Conservation (phyloP, 1,140 invertebrate species). For the Sinonovacula constricta region DNA sequence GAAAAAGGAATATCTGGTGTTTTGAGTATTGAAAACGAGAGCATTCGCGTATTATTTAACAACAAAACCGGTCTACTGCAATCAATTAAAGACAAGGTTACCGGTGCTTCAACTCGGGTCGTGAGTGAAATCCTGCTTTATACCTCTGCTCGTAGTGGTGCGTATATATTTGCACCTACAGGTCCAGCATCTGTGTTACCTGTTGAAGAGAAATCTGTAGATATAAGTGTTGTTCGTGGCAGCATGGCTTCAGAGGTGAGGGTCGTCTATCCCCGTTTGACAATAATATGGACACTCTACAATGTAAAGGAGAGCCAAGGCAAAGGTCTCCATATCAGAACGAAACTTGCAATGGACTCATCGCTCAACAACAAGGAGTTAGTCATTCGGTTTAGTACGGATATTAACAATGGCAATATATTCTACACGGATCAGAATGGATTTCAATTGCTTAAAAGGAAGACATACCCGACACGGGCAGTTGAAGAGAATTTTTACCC, state of each 20-base stretch:
- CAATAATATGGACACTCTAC: slow-evolving; percentile 65
- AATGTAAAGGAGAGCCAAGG: slow-evolving; percentile 17
- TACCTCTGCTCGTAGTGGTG: slow-evolving; percentile 26
- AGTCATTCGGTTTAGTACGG: slow-evolving; percentile 91
- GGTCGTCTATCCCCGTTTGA: slow-evolving; percentile 75
- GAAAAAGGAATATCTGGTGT: slow-evolving; percentile 2
- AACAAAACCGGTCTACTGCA: slow-evolving; percentile 14
- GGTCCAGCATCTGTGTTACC: slow-evolving; percentile 69
- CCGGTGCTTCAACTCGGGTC: slow-evolving; percentile 68
- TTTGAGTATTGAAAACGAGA: slow-evolving; percentile 23
- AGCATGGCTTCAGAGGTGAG: slow-evolving; percentile 88
- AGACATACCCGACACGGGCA: slow-evolving; percentile 83
- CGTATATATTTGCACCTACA: slow-evolving; percentile 42
- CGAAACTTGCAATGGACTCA: slow-evolving; percentile 22
- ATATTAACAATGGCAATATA: slow-evolving; percentile 81
- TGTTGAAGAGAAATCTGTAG: background rate
- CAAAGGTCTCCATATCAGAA: slow-evolving; percentile 88
- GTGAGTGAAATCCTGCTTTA: slow-evolving; percentile 19
- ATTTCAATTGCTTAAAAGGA: slow-evolving; percentile 83
- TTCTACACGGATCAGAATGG: slow-evolving; percentile 97
- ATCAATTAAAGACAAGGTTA: slow-evolving; percentile 9
- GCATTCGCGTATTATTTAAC: slow-evolving; percentile 20
- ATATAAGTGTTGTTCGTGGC: background rate
- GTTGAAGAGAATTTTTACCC: slow-evolving; percentile 95
- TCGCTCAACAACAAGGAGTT: slow-evolving; percentile 76